A percentile compares a stretch with the other conserved stretches of the same genome.
These are phyloP conservation scores for Clarias gariepinus DNA, from an alignment of 2,113 vertebrate species.

Conservation along the genomic window DNA sequence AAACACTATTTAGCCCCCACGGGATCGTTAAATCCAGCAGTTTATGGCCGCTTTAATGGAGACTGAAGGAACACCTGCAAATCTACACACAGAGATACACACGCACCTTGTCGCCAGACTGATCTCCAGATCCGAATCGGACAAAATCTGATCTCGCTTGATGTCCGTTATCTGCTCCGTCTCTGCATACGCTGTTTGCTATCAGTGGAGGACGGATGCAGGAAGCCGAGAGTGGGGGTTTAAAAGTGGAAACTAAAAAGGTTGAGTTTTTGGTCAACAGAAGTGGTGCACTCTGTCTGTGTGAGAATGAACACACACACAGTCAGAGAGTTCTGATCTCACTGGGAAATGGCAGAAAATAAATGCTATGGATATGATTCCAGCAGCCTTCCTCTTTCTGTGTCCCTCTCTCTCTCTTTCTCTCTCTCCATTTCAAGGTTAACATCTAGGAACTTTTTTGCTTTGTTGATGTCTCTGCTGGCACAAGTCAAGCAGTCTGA, in stretches of 20 bases:
- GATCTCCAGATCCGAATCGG: not conserved
- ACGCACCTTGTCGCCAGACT: not conserved
- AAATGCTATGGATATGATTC: slow-evolving; percentile 33
- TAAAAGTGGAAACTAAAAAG: slow-evolving; percentile 50
- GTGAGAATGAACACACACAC: slow-evolving; percentile 52
- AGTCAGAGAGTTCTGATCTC: slow-evolving; percentile 25
- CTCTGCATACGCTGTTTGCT: not conserved
- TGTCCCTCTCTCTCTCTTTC: slow-evolving; percentile 20
- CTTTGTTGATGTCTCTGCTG: slow-evolving; percentile 54
- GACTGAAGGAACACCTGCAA: slow-evolving; percentile 6
- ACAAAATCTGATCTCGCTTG: slow-evolving; percentile 20
- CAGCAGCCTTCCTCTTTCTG: slow-evolving; percentile 44
- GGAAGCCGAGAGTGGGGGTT: slow-evolving; percentile 39
- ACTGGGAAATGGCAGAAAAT: slow-evolving; percentile 21
- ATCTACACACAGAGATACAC: not conserved
- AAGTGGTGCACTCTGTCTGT: slow-evolving; percentile 61
- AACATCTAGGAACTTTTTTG: slow-evolving; percentile 52
- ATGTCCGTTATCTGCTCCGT: not conserved
- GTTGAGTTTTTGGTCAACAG: slow-evolving; percentile 62
- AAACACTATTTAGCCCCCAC: not conserved
- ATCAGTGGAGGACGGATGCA: not conserved
- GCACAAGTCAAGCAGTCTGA: slow-evolving; percentile 39
- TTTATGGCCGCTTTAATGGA: slow-evolving; percentile 2
- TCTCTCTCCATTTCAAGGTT: slow-evolving; percentile 59
- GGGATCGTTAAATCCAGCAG: slow-evolving; percentile 7